Evolutionary conservation across 2,888 invertebrate species (phyloP).

Genomic region (Melinaea marsaeus): DNA sequence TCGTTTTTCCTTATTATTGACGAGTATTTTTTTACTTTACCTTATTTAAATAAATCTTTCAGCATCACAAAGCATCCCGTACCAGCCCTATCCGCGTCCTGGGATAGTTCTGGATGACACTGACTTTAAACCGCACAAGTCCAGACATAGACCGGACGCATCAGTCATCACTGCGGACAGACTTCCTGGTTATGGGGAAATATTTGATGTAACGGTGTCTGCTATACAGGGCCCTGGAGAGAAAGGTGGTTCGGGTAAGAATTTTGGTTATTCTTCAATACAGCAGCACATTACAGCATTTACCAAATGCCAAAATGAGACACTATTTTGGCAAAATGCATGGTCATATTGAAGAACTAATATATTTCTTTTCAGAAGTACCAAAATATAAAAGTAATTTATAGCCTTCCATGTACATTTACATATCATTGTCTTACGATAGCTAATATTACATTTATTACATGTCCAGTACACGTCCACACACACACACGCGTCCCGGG

Average conservation of each 20-base stretch:
- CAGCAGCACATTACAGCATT: neutral
- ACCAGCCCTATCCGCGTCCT: slow-evolving; percentile 85
- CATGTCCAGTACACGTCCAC: slow-evolving; percentile 78
- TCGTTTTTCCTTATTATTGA: neutral
- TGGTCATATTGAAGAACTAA: no score
- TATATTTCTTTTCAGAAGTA: no score
- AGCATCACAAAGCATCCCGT: slow-evolving; percentile 68
- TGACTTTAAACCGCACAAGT: slow-evolving; percentile 84
- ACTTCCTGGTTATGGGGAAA: slow-evolving; percentile 81
- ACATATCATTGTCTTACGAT: no score
- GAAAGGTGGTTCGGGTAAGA: slow-evolving; percentile 60
- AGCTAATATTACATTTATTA: neutral
- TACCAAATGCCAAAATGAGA: no score
- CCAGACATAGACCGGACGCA: slow-evolving; percentile 54
- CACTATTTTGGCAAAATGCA: no score
- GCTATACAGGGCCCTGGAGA: slow-evolving; percentile 91
- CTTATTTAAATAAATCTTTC: slow-evolving; percentile 26
- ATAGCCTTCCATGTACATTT: no score
- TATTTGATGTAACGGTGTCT: slow-evolving; percentile 92
- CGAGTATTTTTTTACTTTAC: neutral
- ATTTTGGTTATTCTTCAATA: neutral
- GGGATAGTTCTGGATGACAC: slow-evolving; percentile 92
- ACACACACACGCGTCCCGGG: slow-evolving; percentile 46
- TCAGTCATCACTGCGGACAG: slow-evolving; percentile 72
- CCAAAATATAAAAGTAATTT: no score